phyloP scores from a whole-genome alignment of 2,888 invertebrate species.

The Julus scanicus region DNA sequence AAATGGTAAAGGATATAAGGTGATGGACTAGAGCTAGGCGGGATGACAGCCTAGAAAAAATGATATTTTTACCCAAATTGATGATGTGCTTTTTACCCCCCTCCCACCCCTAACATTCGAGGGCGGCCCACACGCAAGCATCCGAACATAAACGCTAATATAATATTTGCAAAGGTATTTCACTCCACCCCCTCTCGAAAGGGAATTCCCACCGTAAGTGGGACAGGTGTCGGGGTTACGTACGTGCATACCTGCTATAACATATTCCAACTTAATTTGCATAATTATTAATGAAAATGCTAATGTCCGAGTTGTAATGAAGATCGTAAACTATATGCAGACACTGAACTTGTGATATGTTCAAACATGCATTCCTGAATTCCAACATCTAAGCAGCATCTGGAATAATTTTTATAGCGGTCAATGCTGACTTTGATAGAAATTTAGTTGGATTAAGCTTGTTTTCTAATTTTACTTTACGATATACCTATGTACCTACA shows the following conservation, averaged over 20 bases:
- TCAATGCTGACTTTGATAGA: too few relatives aligned
- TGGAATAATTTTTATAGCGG: too few relatives aligned
- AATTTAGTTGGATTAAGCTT: too few relatives aligned
- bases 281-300: slow-evolving; percentile 29
- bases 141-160: neutral
- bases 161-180: slow-evolving; percentile 8
- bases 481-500: too few relatives aligned
- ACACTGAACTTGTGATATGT: neutral
- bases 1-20: neutral
- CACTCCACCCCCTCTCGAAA: neutral
- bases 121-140: slow-evolving; percentile 36
- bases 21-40: slow-evolving; percentile 16
- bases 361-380: too few relatives aligned
- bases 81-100: neutral
- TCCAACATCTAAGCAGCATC: too few relatives aligned
- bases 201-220: neutral
- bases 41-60: slow-evolving; percentile 10
- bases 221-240: neutral
- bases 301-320: neutral
- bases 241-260: neutral
- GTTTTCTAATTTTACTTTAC: too few relatives aligned
- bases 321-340: neutral
- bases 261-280: neutral
- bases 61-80: slow-evolving; percentile 14
- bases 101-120: neutral